A percentile compares a stretch with the other conserved stretches of the same genome.
Conservation (phyloP, 1,140 invertebrate species). For the Potamilus streckersoni region DNA sequence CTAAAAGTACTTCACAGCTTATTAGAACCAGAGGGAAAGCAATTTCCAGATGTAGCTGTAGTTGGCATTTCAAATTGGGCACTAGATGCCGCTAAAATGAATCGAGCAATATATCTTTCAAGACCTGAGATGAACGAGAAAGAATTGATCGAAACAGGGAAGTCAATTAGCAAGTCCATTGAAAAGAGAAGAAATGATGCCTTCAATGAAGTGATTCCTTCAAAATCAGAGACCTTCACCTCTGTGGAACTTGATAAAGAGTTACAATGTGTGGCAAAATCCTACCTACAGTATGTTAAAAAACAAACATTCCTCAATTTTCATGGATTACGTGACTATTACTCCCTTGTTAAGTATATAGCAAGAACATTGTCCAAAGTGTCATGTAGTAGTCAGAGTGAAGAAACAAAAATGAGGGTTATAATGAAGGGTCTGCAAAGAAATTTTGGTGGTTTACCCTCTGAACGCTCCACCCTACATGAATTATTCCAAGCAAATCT, state of each 20-base stretch:
- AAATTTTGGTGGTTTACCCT: conserved; percentile 51
- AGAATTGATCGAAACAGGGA: conserved; percentile 20
- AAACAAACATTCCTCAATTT: conserved; percentile 43
- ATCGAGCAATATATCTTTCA: conserved; percentile 43
- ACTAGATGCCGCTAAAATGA: conserved; percentile 50
- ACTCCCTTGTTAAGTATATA: conserved; percentile 54
- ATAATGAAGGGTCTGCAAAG: conserved; percentile 36
- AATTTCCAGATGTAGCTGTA: conserved; percentile 38
- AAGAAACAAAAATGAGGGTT: not conserved
- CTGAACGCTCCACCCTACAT: conserved; percentile 25
- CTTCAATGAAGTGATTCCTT: too few relatives aligned
- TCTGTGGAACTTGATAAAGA: not conserved
- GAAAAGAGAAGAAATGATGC: not conserved
- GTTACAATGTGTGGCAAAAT: conserved; percentile 32
- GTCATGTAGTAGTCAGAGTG: not conserved
- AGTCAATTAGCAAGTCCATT: conserved; percentile 25
- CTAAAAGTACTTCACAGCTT: conserved; percentile 41
- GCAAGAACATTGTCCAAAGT: conserved; percentile 16
- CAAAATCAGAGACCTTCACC: not conserved
- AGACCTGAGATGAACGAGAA: conserved; percentile 42
- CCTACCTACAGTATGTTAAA: conserved; percentile 36
- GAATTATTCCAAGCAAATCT: conserved; percentile 20
- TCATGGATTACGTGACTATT: conserved; percentile 55
- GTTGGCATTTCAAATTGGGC: conserved; percentile 57
- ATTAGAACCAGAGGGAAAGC: conserved; percentile 24